Conservation (phyloP, 1,140 invertebrate genomes). For the Cotesia chilonis region DNA sequence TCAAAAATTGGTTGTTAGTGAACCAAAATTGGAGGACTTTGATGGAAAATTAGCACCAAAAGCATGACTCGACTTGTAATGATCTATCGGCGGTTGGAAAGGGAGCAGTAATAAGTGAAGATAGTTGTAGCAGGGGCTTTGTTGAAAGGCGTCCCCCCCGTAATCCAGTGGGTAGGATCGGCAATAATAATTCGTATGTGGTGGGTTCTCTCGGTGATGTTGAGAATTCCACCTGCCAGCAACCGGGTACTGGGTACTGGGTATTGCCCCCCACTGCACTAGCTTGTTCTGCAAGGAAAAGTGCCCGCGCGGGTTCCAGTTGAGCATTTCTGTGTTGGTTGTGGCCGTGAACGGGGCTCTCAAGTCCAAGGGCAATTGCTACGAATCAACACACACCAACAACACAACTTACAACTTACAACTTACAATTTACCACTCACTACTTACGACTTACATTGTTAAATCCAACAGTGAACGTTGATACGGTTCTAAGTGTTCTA, state of each 20-base stretch:
- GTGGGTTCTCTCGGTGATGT: constrained; percentile 40
- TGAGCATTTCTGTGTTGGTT: constrained; percentile 63
- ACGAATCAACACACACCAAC: no score
- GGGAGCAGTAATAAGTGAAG: no score
- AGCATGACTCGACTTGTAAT: no score
- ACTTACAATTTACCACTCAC: not conserved
- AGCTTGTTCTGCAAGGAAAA: constrained; percentile 53
- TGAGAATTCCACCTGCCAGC: constrained; percentile 62
- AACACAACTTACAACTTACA: constrained; percentile 28
- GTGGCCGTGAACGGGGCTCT: constrained; percentile 62
- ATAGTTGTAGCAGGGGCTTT: no score
- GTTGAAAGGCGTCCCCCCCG: not conserved
- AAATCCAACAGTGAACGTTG: no score
- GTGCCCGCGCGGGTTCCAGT: constrained; percentile 60
- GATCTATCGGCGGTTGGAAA: no score
- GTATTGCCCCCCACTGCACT: constrained; percentile 50
- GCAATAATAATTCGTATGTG: constrained; percentile 58
- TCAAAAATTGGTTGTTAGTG: no score
- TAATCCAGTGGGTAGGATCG: constrained; percentile 7
- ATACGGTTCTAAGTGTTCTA: no score
- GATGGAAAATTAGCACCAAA: no score
- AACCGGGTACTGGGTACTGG: constrained; percentile 43
- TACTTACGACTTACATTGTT: no score
- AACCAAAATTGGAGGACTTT: no score
- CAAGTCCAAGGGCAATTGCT: constrained; percentile 61